Evolutionary conservation across 2,888 invertebrate species (phyloP).

Genomic region (Aricia artaxerxes): DNA sequence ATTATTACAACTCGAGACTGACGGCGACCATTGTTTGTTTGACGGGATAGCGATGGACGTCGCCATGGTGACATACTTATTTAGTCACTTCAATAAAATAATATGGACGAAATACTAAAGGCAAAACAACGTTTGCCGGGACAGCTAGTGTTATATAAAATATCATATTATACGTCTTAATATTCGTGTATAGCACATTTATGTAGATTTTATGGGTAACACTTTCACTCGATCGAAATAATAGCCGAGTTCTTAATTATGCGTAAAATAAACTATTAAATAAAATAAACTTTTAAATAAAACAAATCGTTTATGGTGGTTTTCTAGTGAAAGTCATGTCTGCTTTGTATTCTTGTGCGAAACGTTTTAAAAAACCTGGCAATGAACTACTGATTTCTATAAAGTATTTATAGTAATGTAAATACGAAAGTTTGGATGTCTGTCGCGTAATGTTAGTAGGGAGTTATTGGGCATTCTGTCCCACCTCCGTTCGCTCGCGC

Average conservation of each 20-base stretch:
- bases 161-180: not conserved
- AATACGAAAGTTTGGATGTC: not conserved
- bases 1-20: too few species aligned
- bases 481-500: too few species aligned
- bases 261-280: slow-evolving; percentile 15
- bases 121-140: too few species aligned
- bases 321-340: slow-evolving; percentile 5
- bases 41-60: too few species aligned
- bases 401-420: not conserved
- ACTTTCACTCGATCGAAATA: slow-evolving; percentile 8
- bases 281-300: slow-evolving; percentile 12
- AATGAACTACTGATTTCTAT: not conserved
- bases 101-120: too few species aligned
- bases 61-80: too few species aligned
- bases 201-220: slow-evolving; percentile 9
- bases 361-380: not conserved
- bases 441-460: not conserved
- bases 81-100: too few species aligned
- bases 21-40: too few species aligned
- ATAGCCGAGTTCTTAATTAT: not conserved
- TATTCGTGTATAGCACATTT: not conserved
- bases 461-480: too few species aligned
- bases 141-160: not conserved
- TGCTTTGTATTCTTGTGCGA: slow-evolving; percentile 3
- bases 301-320: slow-evolving; percentile 7